Evolutionary conservation across 2,888 invertebrate genomes (phyloP).

Genomic region (Micoletzkya japonica): DNA sequence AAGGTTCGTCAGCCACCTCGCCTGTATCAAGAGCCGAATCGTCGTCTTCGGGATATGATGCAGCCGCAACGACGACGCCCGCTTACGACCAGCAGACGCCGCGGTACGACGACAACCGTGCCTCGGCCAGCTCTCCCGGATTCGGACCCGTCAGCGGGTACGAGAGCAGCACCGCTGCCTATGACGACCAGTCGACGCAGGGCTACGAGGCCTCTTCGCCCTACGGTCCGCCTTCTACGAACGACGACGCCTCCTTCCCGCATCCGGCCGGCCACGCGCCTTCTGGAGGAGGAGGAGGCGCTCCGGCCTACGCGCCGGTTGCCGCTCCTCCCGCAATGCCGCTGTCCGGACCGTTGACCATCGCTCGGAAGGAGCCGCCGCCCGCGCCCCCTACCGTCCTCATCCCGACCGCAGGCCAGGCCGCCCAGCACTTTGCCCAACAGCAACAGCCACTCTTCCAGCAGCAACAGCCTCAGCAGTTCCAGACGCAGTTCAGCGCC

Average conservation of each 20-base stretch:
- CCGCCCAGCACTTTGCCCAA: neutral
- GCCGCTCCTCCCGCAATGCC: neutral
- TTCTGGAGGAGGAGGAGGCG: neutral
- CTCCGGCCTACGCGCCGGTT: neutral
- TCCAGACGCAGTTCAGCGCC: slow-evolving; percentile 4
- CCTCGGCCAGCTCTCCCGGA: neutral
- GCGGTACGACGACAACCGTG: too few species aligned
- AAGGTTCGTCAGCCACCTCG: neutral
- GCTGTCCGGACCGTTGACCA: slow-evolving; percentile 5
- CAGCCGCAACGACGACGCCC: neutral
- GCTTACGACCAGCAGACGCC: neutral
- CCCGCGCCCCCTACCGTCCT: slow-evolving; percentile 6
- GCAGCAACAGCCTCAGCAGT: slow-evolving; percentile 2
- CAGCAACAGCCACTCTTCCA: neutral
- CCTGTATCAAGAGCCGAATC: neutral
- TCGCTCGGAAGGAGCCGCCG: slow-evolving; percentile 24
- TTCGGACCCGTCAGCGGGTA: neutral
- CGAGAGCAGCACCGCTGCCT: neutral
- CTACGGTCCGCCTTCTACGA: neutral
- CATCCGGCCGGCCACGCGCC: neutral
- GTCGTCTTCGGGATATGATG: neutral
- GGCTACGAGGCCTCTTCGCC: neutral
- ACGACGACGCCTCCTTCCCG: neutral
- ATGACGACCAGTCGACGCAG: neutral
- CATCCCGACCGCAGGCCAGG: neutral